These are phyloP conservation scores for Melanerpes formicivorus DNA, from an alignment of 2,113 vertebrate genomes.

Conservation along the genomic window DNA sequence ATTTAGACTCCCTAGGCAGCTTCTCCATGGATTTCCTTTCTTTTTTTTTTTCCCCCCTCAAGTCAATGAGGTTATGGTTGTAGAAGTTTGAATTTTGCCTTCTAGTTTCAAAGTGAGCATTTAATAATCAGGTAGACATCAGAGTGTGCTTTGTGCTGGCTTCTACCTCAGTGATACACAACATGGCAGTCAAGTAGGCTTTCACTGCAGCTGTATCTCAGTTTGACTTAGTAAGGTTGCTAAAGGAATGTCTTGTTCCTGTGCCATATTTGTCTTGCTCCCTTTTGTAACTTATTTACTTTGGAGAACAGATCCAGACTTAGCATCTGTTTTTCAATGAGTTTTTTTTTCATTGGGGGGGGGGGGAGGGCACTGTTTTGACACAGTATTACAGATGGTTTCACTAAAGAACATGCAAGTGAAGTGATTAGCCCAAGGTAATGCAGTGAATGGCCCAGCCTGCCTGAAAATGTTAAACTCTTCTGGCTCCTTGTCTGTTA, in stretches of 20 bases:
- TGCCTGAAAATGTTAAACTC: not conserved
- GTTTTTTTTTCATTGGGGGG: not conserved
- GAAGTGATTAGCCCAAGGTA: not conserved
- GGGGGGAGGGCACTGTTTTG: not conserved
- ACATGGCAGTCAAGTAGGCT: not conserved
- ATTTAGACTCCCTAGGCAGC: not conserved
- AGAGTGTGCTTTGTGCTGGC: not conserved
- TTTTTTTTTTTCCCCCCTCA: not conserved
- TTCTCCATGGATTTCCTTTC: not conserved
- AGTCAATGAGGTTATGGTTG: not conserved
- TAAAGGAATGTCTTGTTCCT: not conserved
- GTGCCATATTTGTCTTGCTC: not conserved
- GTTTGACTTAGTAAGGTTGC: not conserved
- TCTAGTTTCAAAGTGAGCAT: not conserved
- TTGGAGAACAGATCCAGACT: not conserved
- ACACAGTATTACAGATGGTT: not conserved
- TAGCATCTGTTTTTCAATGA: not conserved
- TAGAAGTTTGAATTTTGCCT: not conserved
- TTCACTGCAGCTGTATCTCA: not conserved
- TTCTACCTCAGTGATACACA: not conserved
- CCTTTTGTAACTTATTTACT: constrained; percentile 14
- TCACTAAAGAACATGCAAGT: not conserved
- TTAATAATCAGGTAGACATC: not conserved
- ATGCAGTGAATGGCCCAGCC: not conserved
- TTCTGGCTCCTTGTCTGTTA: constrained; percentile 18